These are phyloP conservation scores for Myrmecophaga tridactyla DNA, from an alignment of 2,113 vertebrate genomes.

Conservation along the genomic window DNA sequence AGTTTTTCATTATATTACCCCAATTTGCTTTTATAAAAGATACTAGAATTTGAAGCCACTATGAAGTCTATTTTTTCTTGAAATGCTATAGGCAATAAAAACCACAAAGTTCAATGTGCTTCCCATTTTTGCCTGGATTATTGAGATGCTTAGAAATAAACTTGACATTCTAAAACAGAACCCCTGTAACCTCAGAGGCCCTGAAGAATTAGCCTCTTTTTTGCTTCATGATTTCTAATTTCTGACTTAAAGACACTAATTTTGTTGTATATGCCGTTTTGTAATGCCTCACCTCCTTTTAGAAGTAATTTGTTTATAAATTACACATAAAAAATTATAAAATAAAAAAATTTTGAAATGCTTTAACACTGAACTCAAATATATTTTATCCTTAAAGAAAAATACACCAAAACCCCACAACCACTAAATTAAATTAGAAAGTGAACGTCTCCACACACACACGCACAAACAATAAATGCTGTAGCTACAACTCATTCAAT, in stretches of 20 bases:
- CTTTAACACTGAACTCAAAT: background rate
- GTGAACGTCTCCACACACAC: background rate
- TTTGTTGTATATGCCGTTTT: background rate
- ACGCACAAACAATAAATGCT: background rate
- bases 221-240: background rate
- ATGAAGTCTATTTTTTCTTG: background rate
- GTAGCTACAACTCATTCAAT: background rate
- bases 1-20: background rate
- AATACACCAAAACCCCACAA: background rate
- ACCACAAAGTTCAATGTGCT: background rate
- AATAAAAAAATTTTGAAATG: constrained; percentile 10
- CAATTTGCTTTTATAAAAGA: background rate
- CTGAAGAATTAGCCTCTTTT: background rate
- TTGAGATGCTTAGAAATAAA: background rate
- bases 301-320: background rate
- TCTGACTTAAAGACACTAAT: background rate
- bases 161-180: background rate
- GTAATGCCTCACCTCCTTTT: background rate
- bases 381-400: constrained; percentile 5
- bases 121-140: background rate
- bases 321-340: background rate
- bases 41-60: background rate
- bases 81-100: background rate
- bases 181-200: background rate
- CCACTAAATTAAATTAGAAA: background rate